Base-by-base conservation (phyloP, 2,888 invertebrate species). In the Palloptera scutellata region DNA sequence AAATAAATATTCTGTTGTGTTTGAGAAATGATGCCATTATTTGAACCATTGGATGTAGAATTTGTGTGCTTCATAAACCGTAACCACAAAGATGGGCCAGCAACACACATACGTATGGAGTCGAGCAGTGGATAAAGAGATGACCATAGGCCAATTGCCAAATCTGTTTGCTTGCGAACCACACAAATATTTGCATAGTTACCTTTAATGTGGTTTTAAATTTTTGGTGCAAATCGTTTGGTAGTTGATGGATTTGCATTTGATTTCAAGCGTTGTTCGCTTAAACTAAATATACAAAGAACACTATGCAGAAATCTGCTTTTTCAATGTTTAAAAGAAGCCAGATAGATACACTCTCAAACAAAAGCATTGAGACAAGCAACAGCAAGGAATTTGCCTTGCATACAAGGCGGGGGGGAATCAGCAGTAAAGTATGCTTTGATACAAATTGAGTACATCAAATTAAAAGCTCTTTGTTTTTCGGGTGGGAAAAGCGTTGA, bases 121-220 rank as follows among this genome's bases (percentile, higher is more conserved):
- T 57, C 57, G 52, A 59, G 45, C 58, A 69, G 68, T 63, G 68
- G 65, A 19, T 59, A 59, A 52, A 53, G 42, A 59, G 53, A 60
- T 40, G 53, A 65, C 11, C 12, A 6, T 30, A 20, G 17, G 11
- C 6, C 15, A 42, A 53, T 52, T 55, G 57, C 41, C 60, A 43
- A 15, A 57, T 55, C 52, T 70, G 71, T 66, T 67, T 72, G 70
- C 68, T 68, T 69, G 68, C 51, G 67, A 67, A 64, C 72, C 67
- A 72, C 81, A 72, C 81, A 81, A 81, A 80, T 80, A 81, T 81
- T 81, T 81, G 79, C 81, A 79, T 81, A 81, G 82, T 81, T 81
- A 81, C 81, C 81, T 81, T 81, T 82, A 81, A 82, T 81, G 81
- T 81, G 82, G 81, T 73, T 64, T 65, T 48, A 67, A 67, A 70